phyloP scores from a whole-genome alignment of 2,888 invertebrate species.

The Acleris emargana region DNA sequence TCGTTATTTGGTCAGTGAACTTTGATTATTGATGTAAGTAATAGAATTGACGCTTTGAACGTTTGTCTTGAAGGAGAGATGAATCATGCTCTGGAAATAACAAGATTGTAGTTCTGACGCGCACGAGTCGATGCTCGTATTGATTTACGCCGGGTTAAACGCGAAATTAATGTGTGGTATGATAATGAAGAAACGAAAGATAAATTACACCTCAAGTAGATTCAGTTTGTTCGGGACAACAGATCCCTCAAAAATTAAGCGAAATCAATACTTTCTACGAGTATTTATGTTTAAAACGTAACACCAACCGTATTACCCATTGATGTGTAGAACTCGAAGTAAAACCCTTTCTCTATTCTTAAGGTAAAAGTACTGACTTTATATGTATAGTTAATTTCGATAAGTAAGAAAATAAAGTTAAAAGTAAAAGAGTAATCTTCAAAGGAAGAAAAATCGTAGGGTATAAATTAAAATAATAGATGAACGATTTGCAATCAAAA shows the following conservation, averaged over 20 bases:
- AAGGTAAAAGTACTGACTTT: too few relatives aligned
- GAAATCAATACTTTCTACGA: too few relatives aligned
- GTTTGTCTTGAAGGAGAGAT: conserved; percentile 51
- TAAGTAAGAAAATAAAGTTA: too few relatives aligned
- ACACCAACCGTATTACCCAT: too few relatives aligned
- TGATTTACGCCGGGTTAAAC: conserved; percentile 23
- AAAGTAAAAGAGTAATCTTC: too few relatives aligned
- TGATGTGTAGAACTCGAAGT: too few relatives aligned
- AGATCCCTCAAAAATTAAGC: too few relatives aligned
- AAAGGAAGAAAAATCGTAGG: too few relatives aligned
- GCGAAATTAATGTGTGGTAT: conserved; percentile 28
- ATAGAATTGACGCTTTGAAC: conserved; percentile 44
- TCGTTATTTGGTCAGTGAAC: conserved; percentile 61
- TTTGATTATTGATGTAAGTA: conserved; percentile 39
- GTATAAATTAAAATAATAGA: background rate
- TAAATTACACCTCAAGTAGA: background rate
- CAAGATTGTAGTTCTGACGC: conserved; percentile 33
- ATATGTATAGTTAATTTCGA: too few relatives aligned
- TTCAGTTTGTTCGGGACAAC: background rate
- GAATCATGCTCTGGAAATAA: conserved; percentile 33
- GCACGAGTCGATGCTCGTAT: conserved; percentile 23
- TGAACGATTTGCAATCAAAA: conserved; percentile 18
- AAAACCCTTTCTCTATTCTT: too few relatives aligned
- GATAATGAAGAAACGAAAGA: conserved; percentile 14
- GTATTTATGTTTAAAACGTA: too few relatives aligned